Conservation (phyloP, 53 echinoderm and acorn worm genomes). For the Echinometra lucunter region DNA sequence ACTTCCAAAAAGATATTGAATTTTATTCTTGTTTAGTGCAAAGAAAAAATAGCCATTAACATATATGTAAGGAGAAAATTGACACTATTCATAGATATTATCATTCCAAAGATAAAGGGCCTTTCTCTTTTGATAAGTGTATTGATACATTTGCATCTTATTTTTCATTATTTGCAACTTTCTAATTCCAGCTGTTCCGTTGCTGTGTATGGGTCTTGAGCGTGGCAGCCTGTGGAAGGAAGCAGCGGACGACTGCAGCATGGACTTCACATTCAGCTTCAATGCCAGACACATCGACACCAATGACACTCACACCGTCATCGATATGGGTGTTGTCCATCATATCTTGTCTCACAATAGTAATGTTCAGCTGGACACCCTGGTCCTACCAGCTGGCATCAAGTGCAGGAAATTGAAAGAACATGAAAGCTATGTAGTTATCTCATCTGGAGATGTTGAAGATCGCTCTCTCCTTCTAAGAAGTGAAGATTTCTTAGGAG, state of each 20-base stretch:
- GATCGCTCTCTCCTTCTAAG: background rate
- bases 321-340: background rate
- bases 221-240: background rate
- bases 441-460: constrained; percentile 32
- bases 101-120: background rate
- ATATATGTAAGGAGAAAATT: background rate
- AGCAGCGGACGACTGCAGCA: constrained; percentile 47
- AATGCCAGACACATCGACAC: background rate
- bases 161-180: background rate
- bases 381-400: constrained; percentile 21
- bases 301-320: constrained; percentile 19
- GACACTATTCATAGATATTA: background rate
- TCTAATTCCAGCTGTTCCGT: constrained; percentile 23
- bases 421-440: background rate
- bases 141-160: background rate
- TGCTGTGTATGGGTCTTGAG: constrained; percentile 35
- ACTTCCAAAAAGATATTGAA: background rate
- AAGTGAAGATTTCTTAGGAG: constrained; percentile 35
- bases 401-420: background rate
- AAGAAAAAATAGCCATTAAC: background rate
- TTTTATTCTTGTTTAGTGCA: background rate
- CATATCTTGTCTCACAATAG: background rate
- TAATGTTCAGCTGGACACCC: background rate
- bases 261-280: constrained; percentile 11
- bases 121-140: background rate